Conservation (phyloP, 2,797 vertebrate species). For the Characodon lateralis region DNA sequence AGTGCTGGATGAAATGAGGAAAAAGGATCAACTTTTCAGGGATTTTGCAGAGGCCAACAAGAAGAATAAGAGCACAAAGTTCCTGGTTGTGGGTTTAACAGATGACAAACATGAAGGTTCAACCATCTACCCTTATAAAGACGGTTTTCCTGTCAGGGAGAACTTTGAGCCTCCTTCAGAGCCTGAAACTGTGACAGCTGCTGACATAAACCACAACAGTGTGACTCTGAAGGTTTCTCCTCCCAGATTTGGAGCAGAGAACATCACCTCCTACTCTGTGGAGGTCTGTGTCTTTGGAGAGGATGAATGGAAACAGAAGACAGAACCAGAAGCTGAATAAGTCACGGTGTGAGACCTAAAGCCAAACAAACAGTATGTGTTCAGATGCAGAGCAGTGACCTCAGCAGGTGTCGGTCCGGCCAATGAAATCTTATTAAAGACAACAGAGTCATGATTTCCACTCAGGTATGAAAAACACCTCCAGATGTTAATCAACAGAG, state of each 20-base stretch:
- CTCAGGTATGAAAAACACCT: too few species aligned
- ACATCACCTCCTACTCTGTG: conserved; percentile 49
- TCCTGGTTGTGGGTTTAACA: conserved; percentile 37
- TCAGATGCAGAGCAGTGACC: conserved; percentile 61
- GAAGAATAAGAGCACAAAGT: conserved; percentile 31
- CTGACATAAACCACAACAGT: too few species aligned
- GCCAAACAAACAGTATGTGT: conserved; percentile 52
- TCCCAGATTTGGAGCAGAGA: conserved; percentile 40
- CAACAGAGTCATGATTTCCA: too few species aligned
- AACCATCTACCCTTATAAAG: too few species aligned
- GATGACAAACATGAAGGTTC: conserved; percentile 27
- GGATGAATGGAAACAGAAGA: conserved; percentile 38
- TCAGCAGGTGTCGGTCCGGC: conserved; percentile 34
- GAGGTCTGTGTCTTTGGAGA: conserved; percentile 48
- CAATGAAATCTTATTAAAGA: too few species aligned
- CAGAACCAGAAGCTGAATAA: conserved; percentile 2
- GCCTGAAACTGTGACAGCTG: too few species aligned
- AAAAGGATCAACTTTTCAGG: conserved; percentile 40
- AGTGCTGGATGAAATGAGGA: neutral
- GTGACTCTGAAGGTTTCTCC: neutral
- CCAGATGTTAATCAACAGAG: too few species aligned
- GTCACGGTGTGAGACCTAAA: conserved; percentile 19
- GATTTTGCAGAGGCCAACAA: conserved; percentile 51
- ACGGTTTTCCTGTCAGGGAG: too few species aligned
- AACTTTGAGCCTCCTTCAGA: too few species aligned